phyloP scores from a whole-genome alignment of 2,797 vertebrate species.

The Etheostoma nigrum region DNA sequence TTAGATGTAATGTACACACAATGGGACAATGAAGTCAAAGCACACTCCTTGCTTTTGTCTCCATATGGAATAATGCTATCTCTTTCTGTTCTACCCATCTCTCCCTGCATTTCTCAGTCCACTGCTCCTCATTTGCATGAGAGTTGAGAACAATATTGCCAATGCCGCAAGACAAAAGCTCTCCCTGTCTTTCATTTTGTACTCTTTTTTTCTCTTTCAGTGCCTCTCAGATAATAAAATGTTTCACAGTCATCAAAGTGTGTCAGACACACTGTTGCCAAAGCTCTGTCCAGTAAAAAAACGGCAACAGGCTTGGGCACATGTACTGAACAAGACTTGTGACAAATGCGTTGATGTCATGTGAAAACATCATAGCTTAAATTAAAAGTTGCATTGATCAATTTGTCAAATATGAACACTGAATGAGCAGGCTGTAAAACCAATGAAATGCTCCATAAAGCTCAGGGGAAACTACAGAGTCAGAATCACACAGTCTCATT shows the following conservation, averaged over 20 bases:
- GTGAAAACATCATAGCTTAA: not conserved
- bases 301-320: conserved; percentile 4
- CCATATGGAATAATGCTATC: conserved; percentile 33
- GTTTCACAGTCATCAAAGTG: conserved; percentile 34
- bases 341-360: not conserved
- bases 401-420: not conserved
- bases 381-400: not conserved
- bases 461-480: not conserved
- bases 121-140: conserved; percentile 73
- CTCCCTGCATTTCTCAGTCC: conserved; percentile 45
- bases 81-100: conserved; percentile 30
- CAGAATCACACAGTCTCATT: too few species aligned
- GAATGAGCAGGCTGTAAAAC: not conserved
- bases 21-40: not conserved
- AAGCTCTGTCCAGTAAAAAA: conserved; percentile 21
- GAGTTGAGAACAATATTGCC: conserved; percentile 66
- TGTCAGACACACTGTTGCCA: conserved; percentile 18
- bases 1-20: conserved; percentile 1
- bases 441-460: not conserved
- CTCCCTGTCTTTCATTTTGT: conserved; percentile 53
- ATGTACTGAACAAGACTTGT: not conserved
- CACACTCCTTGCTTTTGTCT: conserved; percentile 8
- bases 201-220: conserved; percentile 51
- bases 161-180: conserved; percentile 62
- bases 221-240: conserved; percentile 48